phyloP scores from a whole-genome alignment of 2,797 vertebrate genomes.

The Enteromius mattozi region DNA sequence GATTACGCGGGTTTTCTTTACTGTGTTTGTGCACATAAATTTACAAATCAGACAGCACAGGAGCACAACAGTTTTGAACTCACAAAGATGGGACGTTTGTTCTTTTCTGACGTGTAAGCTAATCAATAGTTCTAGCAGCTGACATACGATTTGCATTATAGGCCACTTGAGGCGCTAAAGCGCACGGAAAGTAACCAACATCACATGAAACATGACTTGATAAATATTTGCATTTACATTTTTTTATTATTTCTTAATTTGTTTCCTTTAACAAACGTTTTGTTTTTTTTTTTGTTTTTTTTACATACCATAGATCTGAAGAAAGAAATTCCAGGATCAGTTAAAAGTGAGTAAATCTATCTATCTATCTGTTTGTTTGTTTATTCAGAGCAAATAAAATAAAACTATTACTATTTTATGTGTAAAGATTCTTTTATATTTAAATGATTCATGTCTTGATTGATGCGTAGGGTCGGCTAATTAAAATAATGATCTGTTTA shows the following conservation, averaged over 20 bases:
- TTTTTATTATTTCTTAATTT: background rate
- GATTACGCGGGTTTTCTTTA: background rate
- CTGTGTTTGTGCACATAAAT: background rate
- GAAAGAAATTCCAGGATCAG: constrained; percentile 46
- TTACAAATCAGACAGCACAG: background rate
- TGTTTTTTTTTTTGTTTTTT: background rate
- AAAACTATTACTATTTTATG: background rate
- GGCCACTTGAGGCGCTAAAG: constrained; percentile 18
- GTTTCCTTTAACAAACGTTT: background rate
- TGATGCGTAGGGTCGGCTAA: background rate
- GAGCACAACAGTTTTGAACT: background rate
- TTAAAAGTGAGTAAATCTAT: constrained; percentile 63
- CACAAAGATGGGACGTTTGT: background rate
- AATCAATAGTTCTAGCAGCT: background rate
- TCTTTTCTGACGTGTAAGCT: too few species aligned
- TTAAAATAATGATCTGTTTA: background rate
- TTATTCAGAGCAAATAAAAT: background rate
- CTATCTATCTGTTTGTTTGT: background rate
- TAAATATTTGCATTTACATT: background rate
- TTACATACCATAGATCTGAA: constrained; percentile 68
- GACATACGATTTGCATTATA: background rate
- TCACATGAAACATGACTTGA: background rate
- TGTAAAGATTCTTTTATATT: background rate
- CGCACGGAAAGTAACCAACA: background rate
- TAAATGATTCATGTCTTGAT: background rate